phyloP scores from a whole-genome alignment of 2,888 invertebrate species.

The Nomada lathburiana region DNA sequence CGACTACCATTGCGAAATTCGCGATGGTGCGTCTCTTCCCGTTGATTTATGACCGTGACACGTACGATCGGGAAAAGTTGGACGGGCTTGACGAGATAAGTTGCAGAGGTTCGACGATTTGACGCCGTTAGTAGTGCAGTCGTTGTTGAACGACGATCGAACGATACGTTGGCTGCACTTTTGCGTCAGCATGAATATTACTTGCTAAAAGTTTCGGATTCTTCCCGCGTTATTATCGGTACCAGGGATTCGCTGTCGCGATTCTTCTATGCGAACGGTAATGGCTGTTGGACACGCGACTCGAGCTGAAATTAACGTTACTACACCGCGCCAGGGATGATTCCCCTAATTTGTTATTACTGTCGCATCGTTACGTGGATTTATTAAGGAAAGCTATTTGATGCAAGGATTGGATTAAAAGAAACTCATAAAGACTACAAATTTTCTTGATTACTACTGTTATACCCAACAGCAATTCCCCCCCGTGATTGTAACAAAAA shows the following conservation, averaged over 20 bases:
- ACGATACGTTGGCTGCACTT: conserved; percentile 6
- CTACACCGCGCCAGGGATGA: neutral
- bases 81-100: conserved; percentile 32
- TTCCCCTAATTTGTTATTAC: neutral
- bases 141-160: conserved; percentile 6
- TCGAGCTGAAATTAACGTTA: neutral
- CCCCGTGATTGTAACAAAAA: no score
- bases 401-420: no score
- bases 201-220: neutral
- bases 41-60: conserved; percentile 26
- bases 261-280: neutral
- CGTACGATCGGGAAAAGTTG: conserved; percentile 19
- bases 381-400: no score
- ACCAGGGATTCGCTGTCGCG: neutral
- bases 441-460: no score
- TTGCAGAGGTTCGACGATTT: conserved; percentile 16
- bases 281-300: neutral
- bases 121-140: neutral
- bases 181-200: neutral
- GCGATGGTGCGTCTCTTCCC: neutral
- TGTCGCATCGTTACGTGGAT: no score
- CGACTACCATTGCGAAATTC: neutral
- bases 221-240: neutral
- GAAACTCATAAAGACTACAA: no score
- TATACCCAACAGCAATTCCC: no score